Evolutionary conservation across 2,113 vertebrate genomes (phyloP).

Genomic region (Lates calcarifer): DNA sequence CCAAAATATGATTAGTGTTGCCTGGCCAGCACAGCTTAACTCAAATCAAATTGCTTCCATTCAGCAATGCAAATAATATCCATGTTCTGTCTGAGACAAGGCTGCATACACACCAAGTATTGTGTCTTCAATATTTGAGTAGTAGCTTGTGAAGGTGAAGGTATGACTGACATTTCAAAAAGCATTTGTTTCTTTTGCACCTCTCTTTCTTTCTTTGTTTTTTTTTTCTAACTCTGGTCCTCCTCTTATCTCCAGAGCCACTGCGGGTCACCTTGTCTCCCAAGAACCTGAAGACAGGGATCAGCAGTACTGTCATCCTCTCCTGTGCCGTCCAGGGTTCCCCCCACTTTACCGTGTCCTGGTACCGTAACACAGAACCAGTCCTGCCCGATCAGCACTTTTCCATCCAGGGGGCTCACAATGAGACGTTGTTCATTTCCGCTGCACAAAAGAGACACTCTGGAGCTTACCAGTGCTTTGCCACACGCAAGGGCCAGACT

Average conservation of each 20-base stretch:
- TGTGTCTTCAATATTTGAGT: neutral
- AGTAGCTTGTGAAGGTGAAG: neutral
- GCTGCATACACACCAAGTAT: neutral
- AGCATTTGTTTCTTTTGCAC: neutral
- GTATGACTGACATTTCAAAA: neutral
- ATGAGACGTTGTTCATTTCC: conserved; percentile 96
- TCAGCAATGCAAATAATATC: conserved; percentile 28
- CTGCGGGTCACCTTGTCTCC: conserved; percentile 97
- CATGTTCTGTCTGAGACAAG: neutral
- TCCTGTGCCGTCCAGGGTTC: conserved; percentile 95
- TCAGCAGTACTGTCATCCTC: conserved; percentile 98
- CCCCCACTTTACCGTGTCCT: conserved; percentile 93
- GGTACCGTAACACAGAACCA: conserved; percentile 97
- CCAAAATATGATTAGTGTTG: conserved; percentile 32
- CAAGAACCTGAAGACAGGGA: conserved; percentile 98
- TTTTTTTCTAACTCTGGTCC: conserved; percentile 6
- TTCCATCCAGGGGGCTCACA: conserved; percentile 96
- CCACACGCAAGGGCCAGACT: conserved; percentile 93
- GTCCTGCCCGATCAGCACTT: conserved; percentile 92
- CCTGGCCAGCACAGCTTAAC: conserved; percentile 7
- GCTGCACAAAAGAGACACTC: conserved; percentile 98
- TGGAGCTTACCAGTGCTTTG: conserved; percentile 98
- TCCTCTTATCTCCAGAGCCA: conserved; percentile 85
- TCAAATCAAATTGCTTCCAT: conserved; percentile 26
- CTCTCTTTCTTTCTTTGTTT: neutral